Conservation (phyloP, 2,113 vertebrate species). For the Engraulis encrasicolus region DNA sequence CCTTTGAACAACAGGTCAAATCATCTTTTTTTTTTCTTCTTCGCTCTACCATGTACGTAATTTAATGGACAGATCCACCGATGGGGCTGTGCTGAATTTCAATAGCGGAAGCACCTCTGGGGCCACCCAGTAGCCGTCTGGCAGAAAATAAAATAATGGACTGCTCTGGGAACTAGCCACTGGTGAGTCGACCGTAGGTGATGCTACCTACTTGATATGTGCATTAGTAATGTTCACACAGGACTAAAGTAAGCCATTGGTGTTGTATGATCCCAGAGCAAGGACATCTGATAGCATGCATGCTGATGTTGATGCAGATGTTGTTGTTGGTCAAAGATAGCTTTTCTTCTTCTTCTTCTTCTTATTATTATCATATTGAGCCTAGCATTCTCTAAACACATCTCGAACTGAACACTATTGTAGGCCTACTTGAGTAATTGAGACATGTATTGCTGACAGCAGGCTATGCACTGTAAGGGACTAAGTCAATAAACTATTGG, state of each 20-base stretch:
- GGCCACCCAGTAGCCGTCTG: background rate
- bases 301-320: too few relatives aligned
- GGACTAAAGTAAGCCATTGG: background rate
- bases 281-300: background rate
- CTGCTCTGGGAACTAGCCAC: constrained; percentile 1
- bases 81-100: background rate
- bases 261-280: background rate
- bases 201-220: background rate
- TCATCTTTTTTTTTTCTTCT: background rate
- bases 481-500: too few relatives aligned
- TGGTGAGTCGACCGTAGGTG: background rate
- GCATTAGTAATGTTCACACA: background rate
- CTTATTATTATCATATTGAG: too few relatives aligned
- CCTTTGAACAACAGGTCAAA: background rate
- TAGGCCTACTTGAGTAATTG: too few relatives aligned
- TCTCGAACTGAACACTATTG: too few relatives aligned
- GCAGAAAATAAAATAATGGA: constrained; percentile 3
- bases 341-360: too few relatives aligned
- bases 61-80: background rate
- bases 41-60: background rate
- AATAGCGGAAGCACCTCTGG: background rate
- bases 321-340: too few relatives aligned
- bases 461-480: too few relatives aligned
- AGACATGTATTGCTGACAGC: too few relatives aligned
- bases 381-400: too few relatives aligned